Percentiles rank a stretch among this genome's conserved stretches.
Evolutionary conservation across 2,888 invertebrate genomes (phyloP).

Genomic region (Quadriops clusia): DNA sequence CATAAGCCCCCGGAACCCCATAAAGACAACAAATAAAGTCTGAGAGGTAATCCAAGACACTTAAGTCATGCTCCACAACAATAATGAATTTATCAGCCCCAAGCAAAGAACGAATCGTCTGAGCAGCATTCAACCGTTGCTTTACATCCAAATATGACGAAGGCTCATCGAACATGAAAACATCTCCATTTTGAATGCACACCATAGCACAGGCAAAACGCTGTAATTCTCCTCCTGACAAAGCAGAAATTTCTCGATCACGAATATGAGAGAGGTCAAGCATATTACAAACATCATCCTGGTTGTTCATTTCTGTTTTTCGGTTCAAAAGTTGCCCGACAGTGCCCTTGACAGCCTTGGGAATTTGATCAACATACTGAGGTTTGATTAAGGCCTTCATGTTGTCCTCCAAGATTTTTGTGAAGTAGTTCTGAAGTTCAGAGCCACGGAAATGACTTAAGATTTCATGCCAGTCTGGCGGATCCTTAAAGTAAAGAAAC

Average conservation of each 20-base stretch:
- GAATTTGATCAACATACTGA: conserved; percentile 99
- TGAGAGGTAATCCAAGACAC: conserved; percentile 95
- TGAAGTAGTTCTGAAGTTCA: conserved; percentile 97
- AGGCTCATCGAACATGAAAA: conserved; percentile 99
- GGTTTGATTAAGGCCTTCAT: conserved; percentile 96
- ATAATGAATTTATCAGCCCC: conserved; percentile 92
- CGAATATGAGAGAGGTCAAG: conserved; percentile 83
- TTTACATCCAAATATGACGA: conserved; percentile 98
- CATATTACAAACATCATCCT: conserved; percentile 69
- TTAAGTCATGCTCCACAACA: conserved; percentile 98
- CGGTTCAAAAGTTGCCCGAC: conserved; percentile 83
- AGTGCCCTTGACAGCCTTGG: conserved; percentile 90
- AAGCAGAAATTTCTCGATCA: conserved; percentile 79
- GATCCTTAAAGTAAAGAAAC: conserved; percentile 54
- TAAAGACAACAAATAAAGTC: conserved; percentile 98
- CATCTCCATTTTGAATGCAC: conserved; percentile 95
- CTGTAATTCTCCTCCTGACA: conserved; percentile 97
- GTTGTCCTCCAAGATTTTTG: conserved; percentile 96
- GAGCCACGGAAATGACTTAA: conserved; percentile 95
- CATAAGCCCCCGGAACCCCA: conserved; percentile 97
- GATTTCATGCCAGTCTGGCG: conserved; percentile 98
- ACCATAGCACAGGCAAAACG: conserved; percentile 98
- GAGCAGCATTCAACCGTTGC: conserved; percentile 93
- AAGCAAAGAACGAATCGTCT: conserved; percentile 85
- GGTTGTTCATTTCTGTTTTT: conserved; percentile 82